These are phyloP conservation scores for Indicator maculatus DNA, from an alignment of 2,113 vertebrate genomes.

Conservation along the genomic window DNA sequence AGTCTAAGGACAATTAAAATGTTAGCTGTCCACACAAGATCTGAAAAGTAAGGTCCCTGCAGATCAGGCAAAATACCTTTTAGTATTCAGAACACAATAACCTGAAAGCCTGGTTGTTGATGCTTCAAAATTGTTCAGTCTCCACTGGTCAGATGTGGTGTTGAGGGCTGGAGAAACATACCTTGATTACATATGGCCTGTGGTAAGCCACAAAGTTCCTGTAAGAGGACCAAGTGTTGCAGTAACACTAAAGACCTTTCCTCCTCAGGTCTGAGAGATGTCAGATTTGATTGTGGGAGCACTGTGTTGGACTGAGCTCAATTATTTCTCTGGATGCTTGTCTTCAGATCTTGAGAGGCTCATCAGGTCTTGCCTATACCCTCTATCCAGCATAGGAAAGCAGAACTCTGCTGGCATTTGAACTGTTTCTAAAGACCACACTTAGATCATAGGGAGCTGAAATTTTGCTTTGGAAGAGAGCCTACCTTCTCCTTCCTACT, in stretches of 20 bases:
- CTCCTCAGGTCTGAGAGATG: background rate
- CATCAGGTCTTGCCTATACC: background rate
- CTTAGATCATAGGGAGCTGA: background rate
- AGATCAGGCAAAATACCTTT: background rate
- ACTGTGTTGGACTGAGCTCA: background rate
- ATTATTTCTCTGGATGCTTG: background rate
- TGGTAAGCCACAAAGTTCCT: background rate
- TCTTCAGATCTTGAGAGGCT: background rate
- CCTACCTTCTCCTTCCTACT: background rate
- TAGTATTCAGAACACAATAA: background rate
- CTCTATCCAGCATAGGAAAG: background rate
- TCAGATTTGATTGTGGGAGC: background rate
- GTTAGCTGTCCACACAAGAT: background rate
- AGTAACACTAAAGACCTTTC: background rate
- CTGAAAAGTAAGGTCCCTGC: background rate
- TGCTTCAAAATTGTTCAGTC: background rate
- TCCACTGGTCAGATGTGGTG: background rate
- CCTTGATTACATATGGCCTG: background rate
- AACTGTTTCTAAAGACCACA: background rate
- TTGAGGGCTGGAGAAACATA: background rate
- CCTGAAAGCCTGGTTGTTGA: background rate
- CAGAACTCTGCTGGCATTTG: background rate
- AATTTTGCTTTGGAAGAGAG: background rate
- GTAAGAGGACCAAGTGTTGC: background rate
- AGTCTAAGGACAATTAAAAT: background rate